Percentiles rank a stretch among this genome's conserved stretches.
Conservation (phyloP, 2,888 invertebrate species). For the Athrips mouffetella region DNA sequence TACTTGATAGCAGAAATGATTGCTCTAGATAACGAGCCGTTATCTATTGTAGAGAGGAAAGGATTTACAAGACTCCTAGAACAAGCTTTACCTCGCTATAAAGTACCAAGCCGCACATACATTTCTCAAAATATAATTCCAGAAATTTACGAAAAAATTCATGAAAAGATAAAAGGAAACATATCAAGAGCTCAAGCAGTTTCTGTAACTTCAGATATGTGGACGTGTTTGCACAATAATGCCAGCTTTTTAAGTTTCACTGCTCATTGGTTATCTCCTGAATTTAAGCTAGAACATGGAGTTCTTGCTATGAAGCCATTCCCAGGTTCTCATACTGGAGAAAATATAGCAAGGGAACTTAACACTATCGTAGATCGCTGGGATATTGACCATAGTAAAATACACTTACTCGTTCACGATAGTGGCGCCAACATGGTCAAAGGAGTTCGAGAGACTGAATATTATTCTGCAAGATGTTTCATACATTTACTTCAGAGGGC, state of each 20-base stretch:
- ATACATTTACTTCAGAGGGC: no score
- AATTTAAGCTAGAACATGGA: constrained; percentile 27
- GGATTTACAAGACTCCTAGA: constrained; percentile 33
- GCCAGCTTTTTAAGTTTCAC: constrained; percentile 28
- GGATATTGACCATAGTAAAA: constrained; percentile 31
- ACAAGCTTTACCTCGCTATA: constrained; percentile 29
- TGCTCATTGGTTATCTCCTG: constrained; percentile 30
- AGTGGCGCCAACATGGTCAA: no score
- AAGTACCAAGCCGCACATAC: constrained; percentile 28
- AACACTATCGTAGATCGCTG: constrained; percentile 29
- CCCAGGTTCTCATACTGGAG: constrained; percentile 26
- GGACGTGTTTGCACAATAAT: constrained; percentile 29
- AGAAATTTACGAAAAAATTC: constrained; percentile 27
- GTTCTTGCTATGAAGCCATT: constrained; percentile 30
- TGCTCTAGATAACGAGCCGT: constrained; percentile 36
- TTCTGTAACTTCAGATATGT: constrained; percentile 31
- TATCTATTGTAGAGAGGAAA: constrained; percentile 31
- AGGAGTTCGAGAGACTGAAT: no score
- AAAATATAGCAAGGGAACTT: constrained; percentile 35
- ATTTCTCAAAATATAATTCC: constrained; percentile 24
- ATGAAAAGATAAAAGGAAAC: constrained; percentile 24
- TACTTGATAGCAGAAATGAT: constrained; percentile 45
- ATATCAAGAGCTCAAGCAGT: constrained; percentile 26
- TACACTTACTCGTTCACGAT: not conserved
- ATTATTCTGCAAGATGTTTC: no score